phyloP scores from a whole-genome alignment of 2,888 invertebrate species.

The Hyppa rectilinea region DNA sequence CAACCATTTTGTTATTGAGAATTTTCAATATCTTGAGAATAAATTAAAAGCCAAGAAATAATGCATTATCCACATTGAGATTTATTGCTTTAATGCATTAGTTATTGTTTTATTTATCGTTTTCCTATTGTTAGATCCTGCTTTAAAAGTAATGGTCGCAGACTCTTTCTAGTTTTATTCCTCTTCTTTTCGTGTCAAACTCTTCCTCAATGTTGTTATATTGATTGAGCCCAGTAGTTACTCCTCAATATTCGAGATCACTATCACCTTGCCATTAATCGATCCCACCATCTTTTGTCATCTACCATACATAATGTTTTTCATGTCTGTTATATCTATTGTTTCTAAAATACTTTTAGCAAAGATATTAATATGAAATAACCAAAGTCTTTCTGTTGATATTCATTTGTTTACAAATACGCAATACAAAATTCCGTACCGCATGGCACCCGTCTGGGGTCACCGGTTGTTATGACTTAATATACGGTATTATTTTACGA shows the following conservation, averaged over 20 bases:
- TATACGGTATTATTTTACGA: slow-evolving; percentile 33
- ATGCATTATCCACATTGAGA: not conserved
- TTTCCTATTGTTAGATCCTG: not conserved
- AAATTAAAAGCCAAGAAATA: slow-evolving; percentile 25
- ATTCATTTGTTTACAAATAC: slow-evolving; percentile 4
- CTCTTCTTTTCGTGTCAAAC: no score
- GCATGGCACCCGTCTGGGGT: slow-evolving; percentile 23
- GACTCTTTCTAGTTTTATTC: not conserved
- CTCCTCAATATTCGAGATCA: no score
- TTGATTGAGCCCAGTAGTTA: no score
- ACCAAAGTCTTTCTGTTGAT: no score
- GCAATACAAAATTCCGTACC: slow-evolving; percentile 12
- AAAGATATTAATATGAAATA: no score
- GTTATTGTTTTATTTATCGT: slow-evolving; percentile 1
- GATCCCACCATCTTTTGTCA: no score
- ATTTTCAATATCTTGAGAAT: slow-evolving; percentile 29
- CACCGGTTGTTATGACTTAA: slow-evolving; percentile 43
- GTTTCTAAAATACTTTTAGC: not conserved
- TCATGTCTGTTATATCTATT: not conserved
- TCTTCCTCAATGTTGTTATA: no score
- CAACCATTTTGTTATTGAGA: slow-evolving; percentile 24
- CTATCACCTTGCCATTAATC: no score
- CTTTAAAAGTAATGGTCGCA: not conserved
- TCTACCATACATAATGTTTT: not conserved
- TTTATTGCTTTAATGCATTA: slow-evolving; percentile 23